Percentiles rank a stretch among this genome's conserved stretches.
These are phyloP conservation scores for Tragulus kanchil DNA, from an alignment of 2,113 vertebrate species.

Conservation along the genomic window DNA sequence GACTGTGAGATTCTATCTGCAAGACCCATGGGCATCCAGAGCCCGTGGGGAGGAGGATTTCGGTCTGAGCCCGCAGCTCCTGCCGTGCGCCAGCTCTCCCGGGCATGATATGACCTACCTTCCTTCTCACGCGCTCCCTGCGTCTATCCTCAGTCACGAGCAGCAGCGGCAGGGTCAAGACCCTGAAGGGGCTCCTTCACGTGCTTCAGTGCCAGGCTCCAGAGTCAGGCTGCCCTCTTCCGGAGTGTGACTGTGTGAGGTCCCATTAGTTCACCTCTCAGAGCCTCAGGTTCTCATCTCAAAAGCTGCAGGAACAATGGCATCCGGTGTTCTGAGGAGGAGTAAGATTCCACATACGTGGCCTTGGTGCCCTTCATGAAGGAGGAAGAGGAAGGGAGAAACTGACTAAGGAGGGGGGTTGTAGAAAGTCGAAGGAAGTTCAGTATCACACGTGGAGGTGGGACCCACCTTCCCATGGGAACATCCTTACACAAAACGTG, in stretches of 20 bases:
- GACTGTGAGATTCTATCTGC: background rate
- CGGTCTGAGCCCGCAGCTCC: accelerated
- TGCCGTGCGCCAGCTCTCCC: background rate
- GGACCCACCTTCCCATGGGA: accelerated
- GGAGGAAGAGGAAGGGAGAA: too few species aligned
- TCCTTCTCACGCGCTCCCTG: background rate
- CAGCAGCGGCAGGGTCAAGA: too few species aligned
- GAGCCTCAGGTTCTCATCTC: background rate
- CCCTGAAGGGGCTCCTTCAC: background rate
- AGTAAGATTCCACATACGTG: accelerated
- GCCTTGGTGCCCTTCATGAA: background rate
- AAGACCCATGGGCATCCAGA: background rate
- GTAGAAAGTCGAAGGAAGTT: background rate
- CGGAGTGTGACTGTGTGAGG: background rate
- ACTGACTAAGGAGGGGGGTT: background rate
- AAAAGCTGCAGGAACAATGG: accelerated
- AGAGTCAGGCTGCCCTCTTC: background rate
- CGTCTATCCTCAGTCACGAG: background rate
- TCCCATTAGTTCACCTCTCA: background rate
- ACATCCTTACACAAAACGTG: accelerated
- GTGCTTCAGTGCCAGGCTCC: background rate
- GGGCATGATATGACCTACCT: accelerated
- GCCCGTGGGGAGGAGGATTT: background rate
- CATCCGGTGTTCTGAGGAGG: background rate
- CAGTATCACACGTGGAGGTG: accelerated